Conservation (phyloP, 2,113 vertebrate genomes). For the Bucco capensis region DNA sequence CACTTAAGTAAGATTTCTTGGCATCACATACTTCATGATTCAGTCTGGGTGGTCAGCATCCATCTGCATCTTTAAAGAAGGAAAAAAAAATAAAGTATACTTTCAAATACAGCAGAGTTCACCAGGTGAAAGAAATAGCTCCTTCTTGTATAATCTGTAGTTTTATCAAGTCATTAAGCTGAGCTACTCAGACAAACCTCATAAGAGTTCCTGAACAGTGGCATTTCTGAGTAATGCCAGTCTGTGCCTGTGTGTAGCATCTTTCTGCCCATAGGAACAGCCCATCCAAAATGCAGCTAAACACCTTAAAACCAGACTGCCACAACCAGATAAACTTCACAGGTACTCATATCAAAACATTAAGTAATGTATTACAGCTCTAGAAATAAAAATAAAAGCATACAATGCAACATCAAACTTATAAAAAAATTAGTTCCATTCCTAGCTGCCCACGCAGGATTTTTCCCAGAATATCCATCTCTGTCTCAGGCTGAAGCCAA, state of each 20-base stretch:
- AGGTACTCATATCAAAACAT: background rate
- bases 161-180: background rate
- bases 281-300: background rate
- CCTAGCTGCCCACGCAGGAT: background rate
- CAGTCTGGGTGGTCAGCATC: background rate
- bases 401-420: background rate
- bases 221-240: background rate
- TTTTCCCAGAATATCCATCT: background rate
- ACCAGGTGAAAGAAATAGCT: background rate
- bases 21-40: background rate
- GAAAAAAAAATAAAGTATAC: background rate
- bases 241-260: background rate
- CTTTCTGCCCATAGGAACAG: background rate
- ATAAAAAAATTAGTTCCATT: background rate
- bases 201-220: background rate
- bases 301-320: background rate
- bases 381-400: background rate
- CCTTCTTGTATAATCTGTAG: background rate
- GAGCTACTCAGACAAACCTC: background rate
- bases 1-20: slow-evolving; percentile 5
- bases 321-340: background rate
- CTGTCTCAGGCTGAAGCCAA: background rate
- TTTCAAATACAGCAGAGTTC: background rate
- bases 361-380: background rate
- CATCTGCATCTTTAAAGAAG: background rate